Conservation (phyloP, 2,797 vertebrate species). For the Onychomys torridus region DNA sequence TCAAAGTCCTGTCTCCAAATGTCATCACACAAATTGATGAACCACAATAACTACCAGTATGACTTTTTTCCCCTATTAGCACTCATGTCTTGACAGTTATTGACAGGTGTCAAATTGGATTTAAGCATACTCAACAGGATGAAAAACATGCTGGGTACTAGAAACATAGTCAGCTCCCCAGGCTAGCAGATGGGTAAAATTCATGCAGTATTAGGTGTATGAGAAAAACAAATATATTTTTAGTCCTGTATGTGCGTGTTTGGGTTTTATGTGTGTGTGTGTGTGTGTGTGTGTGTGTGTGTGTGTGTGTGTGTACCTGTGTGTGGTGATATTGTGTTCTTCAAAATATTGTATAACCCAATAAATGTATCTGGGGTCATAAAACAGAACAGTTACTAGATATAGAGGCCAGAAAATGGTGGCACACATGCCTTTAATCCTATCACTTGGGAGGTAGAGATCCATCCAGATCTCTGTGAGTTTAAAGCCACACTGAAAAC, state of each 20-base stretch:
- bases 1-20: neutral
- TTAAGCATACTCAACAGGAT: neutral
- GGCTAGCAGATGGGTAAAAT: neutral
- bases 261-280: neutral
- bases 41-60: neutral
- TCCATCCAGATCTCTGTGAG: too few relatives aligned
- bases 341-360: too few relatives aligned
- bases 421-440: too few relatives aligned
- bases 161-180: neutral
- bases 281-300: neutral
- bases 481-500: too few relatives aligned
- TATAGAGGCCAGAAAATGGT: too few relatives aligned
- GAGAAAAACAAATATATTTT: neutral
- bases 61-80: too few relatives aligned
- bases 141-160: neutral
- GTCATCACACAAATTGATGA: neutral
- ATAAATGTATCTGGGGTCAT: too few relatives aligned
- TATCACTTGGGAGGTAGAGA: too few relatives aligned
- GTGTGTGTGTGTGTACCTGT: neutral
- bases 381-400: too few relatives aligned
- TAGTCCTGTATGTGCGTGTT: neutral
- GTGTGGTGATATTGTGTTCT: too few relatives aligned
- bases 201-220: neutral
- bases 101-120: neutral
- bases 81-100: neutral